A percentile compares a stretch with the other conserved stretches of the same genome.
These are phyloP conservation scores for Gonocerus acuteangulatus DNA, from an alignment of 2,888 invertebrate genomes.

Conservation along the genomic window DNA sequence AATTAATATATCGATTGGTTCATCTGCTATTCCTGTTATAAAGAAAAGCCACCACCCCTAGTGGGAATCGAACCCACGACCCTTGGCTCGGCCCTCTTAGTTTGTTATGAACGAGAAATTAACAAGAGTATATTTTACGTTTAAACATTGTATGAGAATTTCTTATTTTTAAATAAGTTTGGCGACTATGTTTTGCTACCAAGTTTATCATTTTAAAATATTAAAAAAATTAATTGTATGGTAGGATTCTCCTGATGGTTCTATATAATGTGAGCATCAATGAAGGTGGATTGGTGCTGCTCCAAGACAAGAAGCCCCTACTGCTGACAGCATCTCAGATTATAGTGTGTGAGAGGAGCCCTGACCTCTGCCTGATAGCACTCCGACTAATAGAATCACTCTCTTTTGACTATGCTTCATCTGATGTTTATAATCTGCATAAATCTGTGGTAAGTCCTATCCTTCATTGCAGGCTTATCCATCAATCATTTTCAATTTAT, in stretches of 20 bases:
- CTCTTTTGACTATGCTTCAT: conserved; percentile 37
- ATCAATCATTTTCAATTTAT: neutral
- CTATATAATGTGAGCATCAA: conserved; percentile 45
- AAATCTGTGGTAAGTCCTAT: conserved; percentile 1
- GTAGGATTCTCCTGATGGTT: conserved; percentile 43
- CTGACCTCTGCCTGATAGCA: conserved; percentile 38
- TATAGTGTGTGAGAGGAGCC: conserved; percentile 35
- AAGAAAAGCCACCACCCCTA: too few species aligned
- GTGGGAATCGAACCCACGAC: too few species aligned
- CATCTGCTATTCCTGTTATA: too few species aligned
- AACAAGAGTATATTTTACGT: too few species aligned
- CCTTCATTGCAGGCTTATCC: neutral
- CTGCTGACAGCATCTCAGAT: conserved; percentile 33
- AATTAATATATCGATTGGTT: too few species aligned
- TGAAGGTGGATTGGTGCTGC: conserved; percentile 41
- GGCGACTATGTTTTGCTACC: too few species aligned
- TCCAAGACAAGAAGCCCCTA: conserved; percentile 37
- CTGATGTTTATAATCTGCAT: conserved; percentile 15
- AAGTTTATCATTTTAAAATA: too few species aligned
- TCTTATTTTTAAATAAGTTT: too few species aligned
- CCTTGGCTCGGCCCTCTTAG: too few species aligned
- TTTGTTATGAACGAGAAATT: too few species aligned
- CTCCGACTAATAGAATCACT: conserved; percentile 39
- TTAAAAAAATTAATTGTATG: too few species aligned
- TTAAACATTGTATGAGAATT: too few species aligned